A percentile compares a stretch with the other conserved stretches of the same genome.
Evolutionary conservation across 2,797 vertebrate genomes (phyloP).

Genomic region (Capromys pilorides): DNA sequence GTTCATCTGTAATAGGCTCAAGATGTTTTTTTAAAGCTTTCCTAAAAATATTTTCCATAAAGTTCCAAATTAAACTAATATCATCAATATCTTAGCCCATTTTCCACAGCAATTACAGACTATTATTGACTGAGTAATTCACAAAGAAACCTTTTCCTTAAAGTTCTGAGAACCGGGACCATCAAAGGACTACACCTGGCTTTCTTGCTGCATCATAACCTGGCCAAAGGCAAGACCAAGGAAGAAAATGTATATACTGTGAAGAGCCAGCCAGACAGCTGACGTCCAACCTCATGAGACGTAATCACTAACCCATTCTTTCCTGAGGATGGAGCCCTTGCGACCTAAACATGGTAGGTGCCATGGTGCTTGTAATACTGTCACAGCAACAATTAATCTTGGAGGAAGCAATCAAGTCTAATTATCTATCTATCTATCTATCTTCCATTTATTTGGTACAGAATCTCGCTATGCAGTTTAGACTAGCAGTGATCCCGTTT

Average conservation of each 20-base stretch:
- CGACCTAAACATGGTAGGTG: neutral
- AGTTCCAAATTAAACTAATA: conserved; percentile 46
- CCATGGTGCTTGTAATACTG: neutral
- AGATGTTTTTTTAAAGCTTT: neutral
- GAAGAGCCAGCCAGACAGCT: neutral
- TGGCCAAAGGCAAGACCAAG: neutral
- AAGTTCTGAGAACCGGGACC: neutral
- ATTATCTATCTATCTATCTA: neutral
- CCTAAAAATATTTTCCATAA: conserved; percentile 55
- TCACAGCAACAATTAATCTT: neutral
- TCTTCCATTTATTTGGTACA: too few species aligned
- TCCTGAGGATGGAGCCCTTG: neutral
- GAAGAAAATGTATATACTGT: too few species aligned
- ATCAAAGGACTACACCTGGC: neutral
- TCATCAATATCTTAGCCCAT: neutral
- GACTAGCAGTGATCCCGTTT: too few species aligned
- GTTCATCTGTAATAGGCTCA: neutral
- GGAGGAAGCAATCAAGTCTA: neutral
- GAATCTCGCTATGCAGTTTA: too few species aligned
- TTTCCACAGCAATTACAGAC: neutral
- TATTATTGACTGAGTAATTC: neutral
- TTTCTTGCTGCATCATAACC: neutral
- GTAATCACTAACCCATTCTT: neutral
- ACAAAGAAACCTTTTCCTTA: neutral
- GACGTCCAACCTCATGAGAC: neutral